Evolutionary conservation across 1,140 invertebrate species (phyloP).

Genomic region (Drosophila orena): DNA sequence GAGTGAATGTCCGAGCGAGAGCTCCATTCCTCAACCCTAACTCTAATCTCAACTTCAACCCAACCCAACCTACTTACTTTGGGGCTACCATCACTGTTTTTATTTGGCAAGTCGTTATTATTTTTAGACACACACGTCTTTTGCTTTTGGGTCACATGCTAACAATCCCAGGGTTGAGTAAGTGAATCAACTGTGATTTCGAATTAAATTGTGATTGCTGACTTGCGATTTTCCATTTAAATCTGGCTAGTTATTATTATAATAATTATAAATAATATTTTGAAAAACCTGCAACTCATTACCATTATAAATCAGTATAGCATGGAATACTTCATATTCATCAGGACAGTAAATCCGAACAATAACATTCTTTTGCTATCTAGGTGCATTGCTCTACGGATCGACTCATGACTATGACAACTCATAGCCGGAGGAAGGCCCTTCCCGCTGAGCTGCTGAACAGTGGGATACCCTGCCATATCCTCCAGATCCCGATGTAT

Average conservation of each 20-base stretch:
- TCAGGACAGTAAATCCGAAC: background rate
- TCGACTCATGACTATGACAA: conserved; percentile 70
- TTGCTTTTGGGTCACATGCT: conserved; percentile 54
- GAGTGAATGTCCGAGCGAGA: conserved; percentile 51
- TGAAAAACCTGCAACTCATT: no score
- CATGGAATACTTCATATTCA: background rate
- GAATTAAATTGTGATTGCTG: conserved; percentile 11
- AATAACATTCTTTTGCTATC: background rate
- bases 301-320: background rate
- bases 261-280: no score
- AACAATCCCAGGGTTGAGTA: conserved; percentile 39
- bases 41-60: conserved; percentile 13
- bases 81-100: conserved; percentile 44
- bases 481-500: conserved; percentile 32
- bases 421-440: conserved; percentile 38
- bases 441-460: conserved; percentile 50
- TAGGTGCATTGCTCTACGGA: conserved; percentile 10
- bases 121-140: conserved; percentile 66
- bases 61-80: conserved; percentile 63
- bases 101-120: conserved; percentile 82
- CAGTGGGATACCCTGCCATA: conserved; percentile 47
- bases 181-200: conserved; percentile 44
- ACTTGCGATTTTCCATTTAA: background rate
- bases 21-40: conserved; percentile 30
- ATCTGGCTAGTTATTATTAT: no score